Evolutionary conservation across 2,797 vertebrate species (phyloP), one percentile per base, ranked within the genome.

Genomic region (Phalanger gymnotis): DNA sequence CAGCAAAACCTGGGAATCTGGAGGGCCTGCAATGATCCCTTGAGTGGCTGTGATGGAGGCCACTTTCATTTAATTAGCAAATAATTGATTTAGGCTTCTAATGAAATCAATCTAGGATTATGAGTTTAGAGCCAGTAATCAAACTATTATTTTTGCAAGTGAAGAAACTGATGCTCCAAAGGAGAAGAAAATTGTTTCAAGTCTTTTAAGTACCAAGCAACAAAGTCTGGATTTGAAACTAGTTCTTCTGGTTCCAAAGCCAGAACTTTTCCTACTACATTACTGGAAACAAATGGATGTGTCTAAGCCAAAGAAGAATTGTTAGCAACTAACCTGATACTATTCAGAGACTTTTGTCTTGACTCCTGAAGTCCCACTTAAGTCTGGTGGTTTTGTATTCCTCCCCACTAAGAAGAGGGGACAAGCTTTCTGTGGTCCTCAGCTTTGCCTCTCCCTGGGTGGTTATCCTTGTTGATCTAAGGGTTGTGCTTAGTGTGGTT

Each of bases 1-100:
- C 96, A 53, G 28, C 97, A 97, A 96, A 97, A 94, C 97, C 51
- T 90, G n/a, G 1, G 93, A 93, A 73, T 90, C 9, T 53, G 25
- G 47, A 66, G 14, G 34, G 34, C 16, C 61, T 66, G 34, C 12
- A n/a, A 94, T 95, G 96, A 95, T 95, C 95, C 96, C 96, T 95
- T 96, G 61, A 66, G 34, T n/a, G 61, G 14, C 61, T 13, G 4
- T 47, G 27, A 1, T 10, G 90, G 51, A 81, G 91, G 51, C 94
- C 73, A 94, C 22, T 81, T 81, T 81, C 47, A 81, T 47, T 47
- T 81, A 81, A 81, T 81, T 9, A 81, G 22, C 40, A 81, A 81
- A 81, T 27, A 81, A 81, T 81, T 81, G 47, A 81, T 81, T 47
- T 47, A 81, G 40, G 1, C 40, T 47, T 11, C 40, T 81, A 47